Evolutionary conservation across 2,797 vertebrate species (phyloP), one percentile per base, ranked within the genome.

Genomic region (Phyllotis vaccarum): DNA sequence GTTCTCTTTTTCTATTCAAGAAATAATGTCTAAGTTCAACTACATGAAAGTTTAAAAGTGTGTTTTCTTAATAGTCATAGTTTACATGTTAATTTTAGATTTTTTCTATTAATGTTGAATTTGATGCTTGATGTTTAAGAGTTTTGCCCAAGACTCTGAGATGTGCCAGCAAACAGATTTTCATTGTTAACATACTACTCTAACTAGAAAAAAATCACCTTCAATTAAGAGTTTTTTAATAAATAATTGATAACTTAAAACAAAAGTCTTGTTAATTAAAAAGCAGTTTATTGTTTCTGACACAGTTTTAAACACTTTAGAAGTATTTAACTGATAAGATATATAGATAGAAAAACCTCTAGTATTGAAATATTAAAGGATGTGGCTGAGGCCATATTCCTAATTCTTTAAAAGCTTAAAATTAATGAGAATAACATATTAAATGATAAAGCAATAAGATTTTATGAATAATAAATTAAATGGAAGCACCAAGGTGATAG

Each of bases 401-500:
- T 14, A 60, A 34, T 89, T 72, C 27, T 40, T 49, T 78, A 7
- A 76, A 90, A 91, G 40, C 49, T 95, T 62, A 31, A 79, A 40
- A 81, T 75, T 76, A 24, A 46, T 14, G 16, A 40, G 52, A 56
- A 31, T 21, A 74, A 31, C 16, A 58, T 58, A 16, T 31, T 40
- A 31, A 43, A 86, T 54, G 13, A 29, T 24, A 70, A 8, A 70
- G 22, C 5, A 80, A 29, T 78, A 22, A 58, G 21, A 75, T 83
- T 52, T 91, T 66, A 56, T 93, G 43, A 66, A 58, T 88, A 82
- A 66, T 17, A 89, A 89, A 89, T 24, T 52, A 92, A 89, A 86
- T 19, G 14, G 24, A 74, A 80, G 21, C 24, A 89, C 34, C 75
- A 22, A 74, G 60, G 34, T 17, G n/a, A 5, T 29, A 64, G 34